Base-by-base conservation (phyloP, 2,888 invertebrate species). In the Heterodera filipjevi region DNA sequence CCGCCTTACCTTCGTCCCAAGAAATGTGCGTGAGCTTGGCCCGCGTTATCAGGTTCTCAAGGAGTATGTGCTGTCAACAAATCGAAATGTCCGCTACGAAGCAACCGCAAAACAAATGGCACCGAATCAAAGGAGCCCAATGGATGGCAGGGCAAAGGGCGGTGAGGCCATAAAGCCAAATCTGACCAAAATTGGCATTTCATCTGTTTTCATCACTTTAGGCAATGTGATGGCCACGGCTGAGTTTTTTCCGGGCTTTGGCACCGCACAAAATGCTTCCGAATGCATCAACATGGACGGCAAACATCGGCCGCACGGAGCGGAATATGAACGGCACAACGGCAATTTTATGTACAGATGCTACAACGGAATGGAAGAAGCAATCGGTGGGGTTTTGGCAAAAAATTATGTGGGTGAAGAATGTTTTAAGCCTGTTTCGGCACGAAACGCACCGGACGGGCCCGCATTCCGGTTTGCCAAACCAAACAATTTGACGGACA, bases 301-400 rank as follows among this genome's bases (percentile, higher is more conserved):
- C 27, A 49, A 70, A 3, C 71, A 73, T 32, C 84, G 78, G 39
- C 35, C 76, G 27, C 66, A 83, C 30, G 83, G 83, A 1, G 75
- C 44, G 16, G 83, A 84, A 44, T 83, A 83, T 74, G 80, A 84
- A 22, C 76, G 83, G 22, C 78, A 79, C 30, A 80, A 80, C 39
- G 81, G 81, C 22, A 81, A 82, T 27, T 83, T 83, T 75, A 82
- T 80, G 70, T 84, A 84, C 75, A 46, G 70, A 14, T 83, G 83
- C 71, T 81, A 79, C 32, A 84, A 84, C 39, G 83, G 83, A 6
- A 70, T 76, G 49, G 83, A 83, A 59, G 84, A 83, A 33, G 83
- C 84, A 32, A 59, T 71, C 33, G 83, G 83, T 83, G 46, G 30
- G 73, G 59, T 64, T 32, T 33, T 64, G 30, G 22, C 46, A 32